These are phyloP conservation scores for Heteromormyrus szaboi DNA, from an alignment of 2,797 vertebrate species.

Conservation along the genomic window DNA sequence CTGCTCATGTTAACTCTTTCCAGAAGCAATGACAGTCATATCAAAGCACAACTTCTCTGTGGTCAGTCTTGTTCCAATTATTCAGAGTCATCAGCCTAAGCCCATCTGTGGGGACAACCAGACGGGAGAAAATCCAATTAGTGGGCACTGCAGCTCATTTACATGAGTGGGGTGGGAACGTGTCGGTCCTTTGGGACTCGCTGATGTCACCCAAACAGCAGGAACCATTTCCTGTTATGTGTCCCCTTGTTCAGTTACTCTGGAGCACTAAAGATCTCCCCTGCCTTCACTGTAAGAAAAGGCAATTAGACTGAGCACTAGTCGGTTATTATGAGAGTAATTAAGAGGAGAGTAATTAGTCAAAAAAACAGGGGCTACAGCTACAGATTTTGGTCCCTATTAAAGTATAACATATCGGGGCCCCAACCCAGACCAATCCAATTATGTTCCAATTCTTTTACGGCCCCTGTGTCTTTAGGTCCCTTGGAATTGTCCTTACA, in stretches of 20 bases:
- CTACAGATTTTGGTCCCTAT: not conserved
- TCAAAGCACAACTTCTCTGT: constrained; percentile 21
- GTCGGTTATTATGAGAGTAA: not conserved
- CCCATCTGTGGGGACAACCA: constrained; percentile 7
- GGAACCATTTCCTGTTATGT: not conserved
- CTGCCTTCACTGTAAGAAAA: not conserved
- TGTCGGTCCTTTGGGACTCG: not conserved
- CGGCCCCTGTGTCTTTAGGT: not conserved
- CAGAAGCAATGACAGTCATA: constrained; percentile 15
- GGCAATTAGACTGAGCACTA: not conserved
- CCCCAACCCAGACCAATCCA: not conserved
- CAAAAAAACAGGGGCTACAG: not conserved
- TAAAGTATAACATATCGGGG: not conserved
- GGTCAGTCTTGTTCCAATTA: constrained; percentile 22
- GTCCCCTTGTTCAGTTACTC: not conserved
- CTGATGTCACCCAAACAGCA: constrained; percentile 10
- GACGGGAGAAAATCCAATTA: constrained; percentile 11
- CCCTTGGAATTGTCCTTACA: not conserved
- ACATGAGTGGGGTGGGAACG: not conserved
- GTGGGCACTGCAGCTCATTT: not conserved
- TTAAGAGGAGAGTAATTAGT: not conserved
- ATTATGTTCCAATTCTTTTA: not conserved
- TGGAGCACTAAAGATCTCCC: not conserved
- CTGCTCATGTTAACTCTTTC: constrained; percentile 21
- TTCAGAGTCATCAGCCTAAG: constrained; percentile 6